Evolutionary conservation across 1,140 invertebrate species (phyloP).

Genomic region (Cotesia chilonis): DNA sequence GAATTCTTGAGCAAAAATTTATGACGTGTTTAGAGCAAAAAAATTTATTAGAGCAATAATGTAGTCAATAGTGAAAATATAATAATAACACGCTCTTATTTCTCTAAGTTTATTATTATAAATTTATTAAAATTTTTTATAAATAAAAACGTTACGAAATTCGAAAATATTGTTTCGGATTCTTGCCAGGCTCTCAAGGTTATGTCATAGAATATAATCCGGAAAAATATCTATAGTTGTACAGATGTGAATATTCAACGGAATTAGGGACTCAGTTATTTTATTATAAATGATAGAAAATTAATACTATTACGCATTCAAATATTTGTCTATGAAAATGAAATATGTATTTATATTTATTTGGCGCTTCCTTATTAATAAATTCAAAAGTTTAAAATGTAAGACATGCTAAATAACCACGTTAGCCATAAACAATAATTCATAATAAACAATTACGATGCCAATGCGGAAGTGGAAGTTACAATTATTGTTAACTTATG

Average conservation of each 20-base stretch:
- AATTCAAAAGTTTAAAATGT: background rate
- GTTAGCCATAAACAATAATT: background rate
- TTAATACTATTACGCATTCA: too few species aligned
- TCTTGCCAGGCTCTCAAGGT: slow-evolving; percentile 33
- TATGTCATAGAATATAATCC: slow-evolving; percentile 10
- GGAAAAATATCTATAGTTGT: slow-evolving; percentile 11
- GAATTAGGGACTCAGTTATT: background rate
- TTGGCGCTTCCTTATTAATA: background rate
- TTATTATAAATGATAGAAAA: background rate
- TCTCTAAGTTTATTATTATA: too few species aligned
- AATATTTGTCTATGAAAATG: too few species aligned
- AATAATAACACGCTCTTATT: too few species aligned
- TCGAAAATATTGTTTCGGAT: slow-evolving; percentile 26
- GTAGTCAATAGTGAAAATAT: too few species aligned
- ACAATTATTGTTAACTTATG: too few species aligned
- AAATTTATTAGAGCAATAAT: too few species aligned
- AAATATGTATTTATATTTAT: background rate
- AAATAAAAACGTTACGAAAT: background rate
- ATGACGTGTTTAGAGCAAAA: too few species aligned
- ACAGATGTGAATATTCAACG: background rate
- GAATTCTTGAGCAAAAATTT: too few species aligned
- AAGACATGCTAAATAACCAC: background rate
- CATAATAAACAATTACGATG: background rate
- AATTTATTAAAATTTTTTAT: slow-evolving; percentile 12
- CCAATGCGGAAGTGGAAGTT: too few species aligned